Evolutionary conservation across 2,113 vertebrate genomes (phyloP), one percentile per base, ranked within the genome.

Genomic region (Triplophysa dalaica): DNA sequence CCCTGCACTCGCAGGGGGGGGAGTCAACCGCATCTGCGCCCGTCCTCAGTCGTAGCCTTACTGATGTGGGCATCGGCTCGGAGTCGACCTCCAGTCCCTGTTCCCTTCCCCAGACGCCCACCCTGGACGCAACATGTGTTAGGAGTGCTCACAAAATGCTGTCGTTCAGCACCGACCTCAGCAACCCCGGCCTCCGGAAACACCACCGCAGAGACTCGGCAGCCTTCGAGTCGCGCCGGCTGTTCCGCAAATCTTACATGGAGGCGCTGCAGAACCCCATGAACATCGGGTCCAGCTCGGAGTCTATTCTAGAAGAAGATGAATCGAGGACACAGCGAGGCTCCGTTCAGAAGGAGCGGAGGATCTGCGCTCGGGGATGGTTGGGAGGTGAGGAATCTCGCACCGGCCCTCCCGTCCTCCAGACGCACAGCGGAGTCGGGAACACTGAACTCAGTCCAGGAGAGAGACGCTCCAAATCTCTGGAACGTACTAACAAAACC

Each of bases 171-270:
- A 88, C 90, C 0, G 93, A 94, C 61, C 84, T 89, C 68, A 92
- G 89, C 77, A 90, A 93, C 75, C 91, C 91, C 0, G 77, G 87
- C 56, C 88, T 90, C 68, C 85, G 86, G 48, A 83, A 90, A 1
- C 89, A 78, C 24, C 86, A 87, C 6, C 85, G 89, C 1, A 88
- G 92, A 82, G 93, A 94, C 86, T 91, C 93, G 0, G 77, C 77
- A 0, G 58, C 87, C 4, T 90, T 91, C 62, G 94, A 94, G 85
- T 89, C 89, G 43, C 92, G 89, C 22, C 90, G 93, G 22, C 88
- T 95, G 80, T 94, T 95, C 81, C 88, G 95, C 52, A 94, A 94
- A 64, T 95, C 94, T 2, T 96, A 96, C 85, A 93, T 95, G 91
- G 94, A 95, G 84, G 94, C 95, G 2, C 82, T 95, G 65, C 93